Evolutionary conservation across 2,797 vertebrate species (phyloP).

Genomic region (Spinus olivaceus): DNA sequence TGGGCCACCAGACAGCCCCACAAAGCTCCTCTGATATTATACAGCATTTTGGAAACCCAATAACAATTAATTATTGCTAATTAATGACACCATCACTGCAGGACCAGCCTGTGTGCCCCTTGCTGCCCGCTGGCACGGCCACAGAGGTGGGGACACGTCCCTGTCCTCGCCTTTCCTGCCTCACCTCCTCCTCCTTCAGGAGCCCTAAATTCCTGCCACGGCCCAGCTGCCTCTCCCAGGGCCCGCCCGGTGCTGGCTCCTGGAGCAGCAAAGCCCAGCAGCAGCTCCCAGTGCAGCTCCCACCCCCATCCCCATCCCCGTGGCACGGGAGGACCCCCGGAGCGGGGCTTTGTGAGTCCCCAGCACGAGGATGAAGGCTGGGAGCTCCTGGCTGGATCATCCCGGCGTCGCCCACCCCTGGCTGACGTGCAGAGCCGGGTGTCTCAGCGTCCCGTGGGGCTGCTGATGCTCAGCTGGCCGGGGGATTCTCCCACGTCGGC

Average conservation of each 20-base stretch:
- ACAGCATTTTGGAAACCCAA: background rate
- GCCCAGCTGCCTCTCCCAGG: slow-evolving; percentile 12
- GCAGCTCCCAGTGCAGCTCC: accelerated
- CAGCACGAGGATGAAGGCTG: too few species aligned
- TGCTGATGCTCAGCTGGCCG: background rate
- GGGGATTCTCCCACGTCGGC: background rate
- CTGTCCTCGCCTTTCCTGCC: background rate
- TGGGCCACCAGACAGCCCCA: background rate
- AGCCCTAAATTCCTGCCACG: slow-evolving; percentile 37
- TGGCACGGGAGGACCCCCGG: accelerated
- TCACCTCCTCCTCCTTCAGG: background rate
- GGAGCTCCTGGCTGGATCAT: background rate
- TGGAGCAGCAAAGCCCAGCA: background rate
- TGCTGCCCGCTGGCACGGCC: accelerated
- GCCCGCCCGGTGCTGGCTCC: background rate
- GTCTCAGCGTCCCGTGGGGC: background rate
- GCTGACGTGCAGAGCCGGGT: accelerated
- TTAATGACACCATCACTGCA: background rate
- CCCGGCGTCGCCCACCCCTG: accelerated
- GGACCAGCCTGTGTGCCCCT: accelerated
- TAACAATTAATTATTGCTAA: background rate
- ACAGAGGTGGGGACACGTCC: background rate
- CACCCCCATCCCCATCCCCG: accelerated
- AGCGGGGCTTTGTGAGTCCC: accelerated
- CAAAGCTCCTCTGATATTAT: accelerated